These are phyloP conservation scores for Apamea crenata DNA, from an alignment of 2,888 invertebrate species.

Conservation along the genomic window DNA sequence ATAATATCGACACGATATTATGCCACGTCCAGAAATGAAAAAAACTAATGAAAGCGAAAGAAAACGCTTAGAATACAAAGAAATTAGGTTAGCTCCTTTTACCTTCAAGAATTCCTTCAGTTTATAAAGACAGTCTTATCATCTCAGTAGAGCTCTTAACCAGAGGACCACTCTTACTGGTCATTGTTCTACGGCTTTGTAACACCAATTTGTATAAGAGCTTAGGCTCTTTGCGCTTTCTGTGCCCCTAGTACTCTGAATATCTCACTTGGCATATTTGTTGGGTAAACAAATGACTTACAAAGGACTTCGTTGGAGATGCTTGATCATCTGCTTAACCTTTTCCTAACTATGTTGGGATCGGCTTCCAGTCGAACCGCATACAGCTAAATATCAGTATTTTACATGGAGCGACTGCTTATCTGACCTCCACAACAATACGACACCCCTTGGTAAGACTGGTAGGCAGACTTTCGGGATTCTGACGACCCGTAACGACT, in stretches of 20 bases:
- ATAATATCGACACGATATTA: background rate
- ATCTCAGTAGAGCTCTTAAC: constrained; percentile 29
- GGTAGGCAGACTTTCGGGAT: no score
- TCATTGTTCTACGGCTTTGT: constrained; percentile 61
- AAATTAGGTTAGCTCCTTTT: constrained; percentile 33
- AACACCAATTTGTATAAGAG: constrained; percentile 64
- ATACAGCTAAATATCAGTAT: no score
- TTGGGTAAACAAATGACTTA: constrained; percentile 25
- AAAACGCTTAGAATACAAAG: constrained; percentile 20
- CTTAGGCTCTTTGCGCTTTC: constrained; percentile 44
- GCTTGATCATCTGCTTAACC: no score
- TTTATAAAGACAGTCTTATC: constrained; percentile 51
- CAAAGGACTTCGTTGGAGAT: background rate
- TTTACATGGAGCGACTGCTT: no score
- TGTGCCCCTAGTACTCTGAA: constrained; percentile 54
- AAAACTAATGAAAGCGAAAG: constrained; percentile 5
- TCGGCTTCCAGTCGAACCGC: no score
- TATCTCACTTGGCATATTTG: constrained; percentile 22
- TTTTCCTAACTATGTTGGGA: no score
- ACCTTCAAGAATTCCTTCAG: constrained; percentile 20
- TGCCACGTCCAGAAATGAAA: background rate
- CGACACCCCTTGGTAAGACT: no score
- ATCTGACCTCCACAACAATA: no score
- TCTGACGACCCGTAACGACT: no score
- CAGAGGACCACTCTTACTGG: constrained; percentile 37